Evolutionary conservation across 2,888 invertebrate species (phyloP), one percentile per base, ranked within the genome.

Genomic region (Cylindroiulus punctatus): DNA sequence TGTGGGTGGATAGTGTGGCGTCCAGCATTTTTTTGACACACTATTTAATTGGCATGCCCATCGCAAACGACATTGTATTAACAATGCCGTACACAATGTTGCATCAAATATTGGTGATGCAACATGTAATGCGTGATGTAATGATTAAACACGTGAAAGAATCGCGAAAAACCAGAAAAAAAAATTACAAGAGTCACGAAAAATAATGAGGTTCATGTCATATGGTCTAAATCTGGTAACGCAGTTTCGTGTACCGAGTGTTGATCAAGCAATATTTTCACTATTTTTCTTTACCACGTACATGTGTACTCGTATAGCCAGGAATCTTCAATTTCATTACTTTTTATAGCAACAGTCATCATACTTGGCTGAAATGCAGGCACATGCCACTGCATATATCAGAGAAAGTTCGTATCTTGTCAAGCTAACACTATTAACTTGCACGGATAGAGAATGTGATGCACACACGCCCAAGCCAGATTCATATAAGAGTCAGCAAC

Each of bases 361-460:
- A 30, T 7, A 22, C 0, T 76, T 0, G 10, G 76, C 22, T 76
- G 26, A 76, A 30, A 76, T 26, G 26, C 76, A 30, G 8, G 65
- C 22, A 22, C n/a, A 26, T 5, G 22, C 57, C 57, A 57, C 22
- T 65, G 26, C 65, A 76, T 76, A 2, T 76, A 30, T 76, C 26
- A 44, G 12, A 44, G 44, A 1, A 44, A 44, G 44, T 76, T 76
- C 76, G 14, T 76, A 30, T 76, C 30, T 76, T 30, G 30, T 76
- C 76, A 76, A 76, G 14, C 10, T 30, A 76, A 76, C 30, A 76
- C 30, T 76, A 30, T 76, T 76, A 76, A 76, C 76, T 76, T 76
- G 14, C 26, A 26, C 12, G 14, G 14, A 30, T 76, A 30, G 76
- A 76, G 7, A 14, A 76, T 76, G 76, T 12, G 76, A 76, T 30